Evolutionary conservation across 2,888 invertebrate genomes (phyloP), one percentile per base, ranked within the genome.

Genomic region (Drosophila cognata): DNA sequence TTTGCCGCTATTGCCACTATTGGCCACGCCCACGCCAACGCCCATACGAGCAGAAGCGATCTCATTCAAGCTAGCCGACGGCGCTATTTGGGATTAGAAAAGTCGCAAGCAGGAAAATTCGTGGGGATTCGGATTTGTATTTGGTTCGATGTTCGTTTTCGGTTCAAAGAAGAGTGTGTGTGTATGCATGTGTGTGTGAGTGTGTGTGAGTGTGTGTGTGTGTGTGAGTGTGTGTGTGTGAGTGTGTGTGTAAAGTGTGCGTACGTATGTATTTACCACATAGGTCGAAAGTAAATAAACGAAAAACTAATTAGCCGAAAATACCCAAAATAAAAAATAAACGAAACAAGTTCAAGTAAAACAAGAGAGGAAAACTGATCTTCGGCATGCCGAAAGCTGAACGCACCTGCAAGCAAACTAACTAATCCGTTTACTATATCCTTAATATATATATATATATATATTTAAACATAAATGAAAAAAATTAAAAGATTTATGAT

Each of bases 301-400:
- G 76, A 75, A 80, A 84, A 89, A 80, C 79, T 80, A 71, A 87
- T 86, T 80, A 88, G 79, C 74, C 79, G 72, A 76, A 46, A 71
- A 74, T 71, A 66, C 71, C 75, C 68, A 77, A 73, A 33, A 72
- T 71, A 69, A 52, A 50, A 50, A 28, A 21, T 25, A 46, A 25
- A 25, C 46, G 25, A 46, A 46, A 46, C 25, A 25, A 25, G 38
- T 71, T 72, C 52, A 74, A 68, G 48, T 56, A 71, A 43, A 67
- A 67, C 53, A 68, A 64, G 25, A 53, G 21, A 57, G 43, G 52
- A 59, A 62, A 46, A 56, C 25, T 10, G 25, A 55, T 46, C 5
- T 62, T 74, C 79, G 79, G 58, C 60, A 25, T 4, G 48, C 77
- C 79, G 79, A 77, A 68, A 43, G 33, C 11, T 33, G 8, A 74